phyloP scores from a whole-genome alignment of 2,888 invertebrate genomes.

The Aspidiotus destructor region DNA sequence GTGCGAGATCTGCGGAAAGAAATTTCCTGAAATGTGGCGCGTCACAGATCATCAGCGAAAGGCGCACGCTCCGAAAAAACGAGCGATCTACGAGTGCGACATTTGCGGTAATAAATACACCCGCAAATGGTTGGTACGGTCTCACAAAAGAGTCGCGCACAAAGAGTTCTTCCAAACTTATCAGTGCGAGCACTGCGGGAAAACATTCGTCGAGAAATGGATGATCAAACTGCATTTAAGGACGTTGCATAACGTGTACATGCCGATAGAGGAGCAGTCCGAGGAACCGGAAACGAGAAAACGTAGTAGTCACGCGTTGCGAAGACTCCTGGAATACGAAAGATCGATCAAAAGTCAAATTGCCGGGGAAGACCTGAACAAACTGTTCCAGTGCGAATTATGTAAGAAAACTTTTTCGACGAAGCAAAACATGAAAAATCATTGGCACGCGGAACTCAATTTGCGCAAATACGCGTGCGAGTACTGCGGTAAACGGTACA shows the following conservation, averaged over 20 bases:
- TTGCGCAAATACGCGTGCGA: slow-evolving; percentile 26
- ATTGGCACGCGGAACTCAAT: slow-evolving; percentile 24
- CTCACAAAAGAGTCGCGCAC: slow-evolving; percentile 22
- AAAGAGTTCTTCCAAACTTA: slow-evolving; percentile 15
- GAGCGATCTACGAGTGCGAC: slow-evolving; percentile 16
- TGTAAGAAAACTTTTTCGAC: slow-evolving; percentile 21
- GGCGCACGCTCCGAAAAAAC: slow-evolving; percentile 10
- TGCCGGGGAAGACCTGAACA: background rate
- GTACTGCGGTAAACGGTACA: slow-evolving; percentile 25
- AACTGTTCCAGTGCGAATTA: slow-evolving; percentile 20
- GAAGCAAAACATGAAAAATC: slow-evolving; percentile 26
- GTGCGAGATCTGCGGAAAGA: slow-evolving; percentile 27
- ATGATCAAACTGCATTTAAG: slow-evolving; percentile 26
- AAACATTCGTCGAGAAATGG: slow-evolving; percentile 25
- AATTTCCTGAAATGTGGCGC: slow-evolving; percentile 24
- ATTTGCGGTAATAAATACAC: slow-evolving; percentile 21
- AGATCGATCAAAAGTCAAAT: slow-evolving; percentile 3
- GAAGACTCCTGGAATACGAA: slow-evolving; percentile 17
- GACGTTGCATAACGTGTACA: slow-evolving; percentile 9
- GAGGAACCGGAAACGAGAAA: background rate
- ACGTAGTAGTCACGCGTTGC: background rate
- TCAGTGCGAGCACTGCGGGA: slow-evolving; percentile 20
- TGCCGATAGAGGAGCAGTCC: background rate
- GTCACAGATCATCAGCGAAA: slow-evolving; percentile 25
- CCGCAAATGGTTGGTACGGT: slow-evolving; percentile 21